Evolutionary conservation across 2,797 vertebrate genomes (phyloP), one percentile per base, ranked within the genome.

Genomic region (Halcyon leucocephala): DNA sequence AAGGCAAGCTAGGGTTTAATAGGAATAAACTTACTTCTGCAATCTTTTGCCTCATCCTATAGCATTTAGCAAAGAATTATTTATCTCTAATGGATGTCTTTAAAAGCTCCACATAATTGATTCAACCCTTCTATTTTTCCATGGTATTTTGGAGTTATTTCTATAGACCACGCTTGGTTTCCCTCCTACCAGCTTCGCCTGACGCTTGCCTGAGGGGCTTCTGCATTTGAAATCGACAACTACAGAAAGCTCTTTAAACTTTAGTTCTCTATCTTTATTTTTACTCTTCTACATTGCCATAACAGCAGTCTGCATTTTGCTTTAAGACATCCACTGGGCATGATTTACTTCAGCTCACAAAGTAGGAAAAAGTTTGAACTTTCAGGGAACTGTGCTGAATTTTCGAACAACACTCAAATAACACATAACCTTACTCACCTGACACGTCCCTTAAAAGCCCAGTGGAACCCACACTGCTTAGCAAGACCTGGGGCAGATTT

Each of bases 141-240:
- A 18, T 55, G 64, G 51, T 55, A 86, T 90, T 91, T 93, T 89
- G 49, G 66, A 95, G 70, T 88, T 77, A 95, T 92, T 96, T 96
- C 91, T 84, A 35, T 62, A 95, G 58, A 91, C 77, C 84, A 41
- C 60, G 88, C 64, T 89, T 70, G 48, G 66, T 84, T 95, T 93
- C 66, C 66, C 88, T 90, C 73, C 92, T 82, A 76, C 73, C 80
- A 91, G 58, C 90, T 94, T 90, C 0, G 1, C 80, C 62, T 93
- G 93, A 93, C 93, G 86, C 90, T 97, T 86, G 91, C 94, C 94
- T 86, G 66, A 94, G 93, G 93, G 88, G 41, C 9, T 95, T 93
- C 73, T 82, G 71, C 91, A 94, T 86, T 94, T 87, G 67, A 92
- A 95, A 94, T 84, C 1, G 1, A 80, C 90, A 93, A 54, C 84